A percentile compares a stretch with the other conserved stretches of the same genome.
Conservation (phyloP, 2,113 vertebrate species). For the Halcyon senegalensis region DNA sequence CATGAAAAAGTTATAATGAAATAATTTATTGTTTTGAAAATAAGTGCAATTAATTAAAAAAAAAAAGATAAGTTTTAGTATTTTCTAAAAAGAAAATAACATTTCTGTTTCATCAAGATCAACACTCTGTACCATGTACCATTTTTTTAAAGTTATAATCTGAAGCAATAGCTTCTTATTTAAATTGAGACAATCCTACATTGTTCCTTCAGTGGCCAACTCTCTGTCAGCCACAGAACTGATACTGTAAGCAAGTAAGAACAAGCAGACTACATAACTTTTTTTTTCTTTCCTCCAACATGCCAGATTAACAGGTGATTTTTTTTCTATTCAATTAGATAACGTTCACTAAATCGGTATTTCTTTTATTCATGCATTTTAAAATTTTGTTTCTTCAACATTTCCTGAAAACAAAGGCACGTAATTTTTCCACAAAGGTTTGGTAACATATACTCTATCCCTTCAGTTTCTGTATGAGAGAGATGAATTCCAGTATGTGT, state of each 20-base stretch:
- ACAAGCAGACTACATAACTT: background rate
- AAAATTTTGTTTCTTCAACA: background rate
- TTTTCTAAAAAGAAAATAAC: background rate
- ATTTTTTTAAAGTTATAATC: background rate
- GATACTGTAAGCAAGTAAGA: background rate
- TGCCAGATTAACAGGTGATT: background rate
- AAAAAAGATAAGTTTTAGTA: background rate
- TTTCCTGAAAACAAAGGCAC: constrained; percentile 45
- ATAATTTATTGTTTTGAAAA: background rate
- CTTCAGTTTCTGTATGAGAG: constrained; percentile 48
- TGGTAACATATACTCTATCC: background rate
- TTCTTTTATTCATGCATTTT: constrained; percentile 20
- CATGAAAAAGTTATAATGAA: background rate
- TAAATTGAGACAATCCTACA: background rate
- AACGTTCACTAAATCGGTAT: background rate
- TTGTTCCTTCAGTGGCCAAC: background rate
- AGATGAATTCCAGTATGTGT: constrained; percentile 66
- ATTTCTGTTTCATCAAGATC: background rate
- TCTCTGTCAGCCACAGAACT: background rate
- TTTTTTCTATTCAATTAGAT: background rate
- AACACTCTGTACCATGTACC: background rate
- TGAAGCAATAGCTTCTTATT: background rate
- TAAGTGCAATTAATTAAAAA: background rate
- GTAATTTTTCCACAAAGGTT: constrained; percentile 23
- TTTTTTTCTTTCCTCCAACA: background rate